Base-by-base conservation (phyloP, 2,797 vertebrate species). In the Rhynchotus rufescens region DNA sequence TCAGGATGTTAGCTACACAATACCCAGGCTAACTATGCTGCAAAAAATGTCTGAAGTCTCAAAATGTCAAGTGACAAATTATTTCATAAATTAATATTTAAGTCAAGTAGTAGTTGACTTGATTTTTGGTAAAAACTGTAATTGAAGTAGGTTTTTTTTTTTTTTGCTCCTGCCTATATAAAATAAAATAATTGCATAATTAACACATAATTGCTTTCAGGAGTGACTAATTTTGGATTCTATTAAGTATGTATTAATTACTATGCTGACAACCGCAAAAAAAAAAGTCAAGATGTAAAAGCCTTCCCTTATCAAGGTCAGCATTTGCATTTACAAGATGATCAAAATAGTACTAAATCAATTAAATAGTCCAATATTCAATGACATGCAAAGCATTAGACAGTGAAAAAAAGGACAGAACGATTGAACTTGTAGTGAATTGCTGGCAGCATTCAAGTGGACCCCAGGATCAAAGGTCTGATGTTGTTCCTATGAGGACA, bases 131-230 rank as follows among this genome's bases (percentile, higher is more conserved):
- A 91, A 51, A 88, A 38, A 42, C 34, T 75, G 7, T 96, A 96
- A 96, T 83, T 97, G 72, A 97, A 96, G 69, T 91, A 51, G 83
- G 89, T 51, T 82, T 93, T 97, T 90, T 1, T 1, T 38, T 76
- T 83, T 76, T 76, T 84, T 88, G 21, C 47, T 89, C 25, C 78
- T 81, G 84, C 94, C 87, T 85, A 94, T 92, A 88, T 94, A 95
- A 96, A 97, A 97, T 95, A 97, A 97, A 96, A 95, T 96, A 97
- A 97, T 97, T 96, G 72, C 90, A 79, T 78, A 96, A 94, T 96
- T 97, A 96, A 26, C 78, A 96, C 86, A 91, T 96, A 96, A 96
- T 96, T 95, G 92, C 81, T 90, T 96, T 95, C 42, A 59, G 91
- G 67, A 96, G 90, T 34, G 54, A 92, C 88, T 97, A 90, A 96